Evolutionary conservation across 1,140 invertebrate genomes (phyloP).

Genomic region (Eueides isabella): DNA sequence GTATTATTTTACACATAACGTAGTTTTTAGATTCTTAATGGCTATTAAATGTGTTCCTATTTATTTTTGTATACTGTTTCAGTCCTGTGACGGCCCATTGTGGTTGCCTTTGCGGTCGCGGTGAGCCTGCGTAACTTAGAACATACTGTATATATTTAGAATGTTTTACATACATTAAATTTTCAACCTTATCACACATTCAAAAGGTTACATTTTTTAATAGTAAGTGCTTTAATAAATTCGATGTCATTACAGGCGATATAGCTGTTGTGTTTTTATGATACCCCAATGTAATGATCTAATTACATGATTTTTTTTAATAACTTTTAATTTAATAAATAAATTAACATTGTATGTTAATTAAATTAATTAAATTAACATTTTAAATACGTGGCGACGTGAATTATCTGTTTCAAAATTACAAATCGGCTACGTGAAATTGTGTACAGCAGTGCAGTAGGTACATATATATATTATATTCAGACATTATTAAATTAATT

Average conservation of each 20-base stretch:
- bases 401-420: no score
- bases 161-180: background rate
- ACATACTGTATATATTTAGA: conserved; percentile 43
- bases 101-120: conserved; percentile 45
- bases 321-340: background rate
- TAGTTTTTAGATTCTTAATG: background rate
- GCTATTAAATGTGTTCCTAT: conserved; percentile 15
- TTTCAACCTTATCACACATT: background rate
- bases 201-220: background rate
- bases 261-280: conserved; percentile 32
- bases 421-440: no score
- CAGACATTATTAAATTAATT: no score
- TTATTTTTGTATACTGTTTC: conserved; percentile 33
- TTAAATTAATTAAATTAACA: no score
- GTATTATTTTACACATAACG: background rate
- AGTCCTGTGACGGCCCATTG: conserved; percentile 44
- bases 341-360: background rate
- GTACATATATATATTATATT: no score
- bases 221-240: background rate
- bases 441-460: no score
- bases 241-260: conserved; percentile 26
- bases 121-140: conserved; percentile 48
- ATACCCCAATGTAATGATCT: conserved; percentile 34
- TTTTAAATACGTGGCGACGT: no score
- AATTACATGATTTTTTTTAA: conserved; percentile 26